Conservation (phyloP, 1,140 invertebrate genomes). For the Parapsyche elsis region DNA sequence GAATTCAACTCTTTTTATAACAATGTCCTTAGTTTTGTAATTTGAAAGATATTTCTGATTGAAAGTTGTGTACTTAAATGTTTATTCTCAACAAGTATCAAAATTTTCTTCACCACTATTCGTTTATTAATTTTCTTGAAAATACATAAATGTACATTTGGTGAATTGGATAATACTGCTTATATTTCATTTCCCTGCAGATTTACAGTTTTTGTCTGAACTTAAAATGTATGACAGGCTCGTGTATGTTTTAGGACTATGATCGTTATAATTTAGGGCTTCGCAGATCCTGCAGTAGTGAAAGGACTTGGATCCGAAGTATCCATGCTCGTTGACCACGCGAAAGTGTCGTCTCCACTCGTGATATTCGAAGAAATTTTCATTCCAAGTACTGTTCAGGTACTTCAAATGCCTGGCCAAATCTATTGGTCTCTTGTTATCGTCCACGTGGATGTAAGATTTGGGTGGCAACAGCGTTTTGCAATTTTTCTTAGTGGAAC, state of each 20-base stretch:
- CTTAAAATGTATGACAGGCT: constrained; percentile 66
- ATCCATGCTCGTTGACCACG: constrained; percentile 76
- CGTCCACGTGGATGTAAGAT: constrained; percentile 77
- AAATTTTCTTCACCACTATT: too few relatives aligned
- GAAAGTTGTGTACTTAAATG: too few relatives aligned
- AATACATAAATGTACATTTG: too few relatives aligned
- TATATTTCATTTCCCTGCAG: too few relatives aligned
- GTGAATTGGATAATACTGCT: too few relatives aligned
- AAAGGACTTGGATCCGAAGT: constrained; percentile 70
- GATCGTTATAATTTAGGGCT: constrained; percentile 71
- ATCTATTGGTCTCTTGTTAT: constrained; percentile 72
- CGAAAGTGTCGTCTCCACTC: constrained; percentile 73
- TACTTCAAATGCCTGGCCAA: constrained; percentile 73
- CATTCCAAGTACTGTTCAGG: constrained; percentile 66
- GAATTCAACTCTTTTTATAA: too few relatives aligned
- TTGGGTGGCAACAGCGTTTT: constrained; percentile 66
- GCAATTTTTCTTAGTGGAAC: constrained; percentile 66
- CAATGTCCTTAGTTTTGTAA: too few relatives aligned
- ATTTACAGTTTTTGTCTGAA: constrained; percentile 62
- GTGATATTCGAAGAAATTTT: constrained; percentile 72
- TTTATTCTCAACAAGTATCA: too few relatives aligned
- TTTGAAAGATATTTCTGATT: too few relatives aligned
- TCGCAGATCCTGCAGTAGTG: constrained; percentile 84
- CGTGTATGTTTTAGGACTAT: constrained; percentile 63
- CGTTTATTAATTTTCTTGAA: too few relatives aligned